Conservation (phyloP, 2,113 vertebrate species). For the Carassius carassius region DNA sequence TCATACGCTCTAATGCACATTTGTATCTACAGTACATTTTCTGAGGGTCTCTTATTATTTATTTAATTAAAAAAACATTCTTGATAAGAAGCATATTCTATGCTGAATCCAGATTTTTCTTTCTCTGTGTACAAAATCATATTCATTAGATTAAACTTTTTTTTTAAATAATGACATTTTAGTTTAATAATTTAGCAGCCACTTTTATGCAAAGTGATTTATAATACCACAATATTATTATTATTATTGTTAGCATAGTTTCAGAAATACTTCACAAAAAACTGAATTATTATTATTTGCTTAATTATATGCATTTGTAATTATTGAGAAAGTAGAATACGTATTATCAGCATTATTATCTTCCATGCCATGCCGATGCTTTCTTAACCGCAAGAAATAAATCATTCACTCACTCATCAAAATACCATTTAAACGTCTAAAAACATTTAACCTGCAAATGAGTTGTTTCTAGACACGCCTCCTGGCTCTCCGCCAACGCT, state of each 20-base stretch:
- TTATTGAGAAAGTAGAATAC: background rate
- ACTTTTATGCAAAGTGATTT: background rate
- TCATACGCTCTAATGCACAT: background rate
- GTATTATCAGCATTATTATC: background rate
- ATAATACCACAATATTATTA: background rate
- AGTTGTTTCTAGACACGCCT: background rate
- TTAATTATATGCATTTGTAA: background rate
- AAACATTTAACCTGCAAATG: slow-evolving; percentile 12
- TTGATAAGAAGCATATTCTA: no score
- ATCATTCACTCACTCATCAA: background rate
- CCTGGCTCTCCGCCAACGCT: background rate
- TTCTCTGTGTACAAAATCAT: background rate
- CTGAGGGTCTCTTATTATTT: background rate
- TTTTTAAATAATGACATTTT: background rate
- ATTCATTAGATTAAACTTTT: background rate
- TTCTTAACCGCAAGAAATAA: background rate
- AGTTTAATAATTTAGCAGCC: background rate
- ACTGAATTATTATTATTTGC: no score
- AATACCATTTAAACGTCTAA: background rate
- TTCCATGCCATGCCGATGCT: background rate
- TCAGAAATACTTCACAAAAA: background rate
- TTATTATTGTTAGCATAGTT: background rate
- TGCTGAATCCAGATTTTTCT: no score
- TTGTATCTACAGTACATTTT: background rate
- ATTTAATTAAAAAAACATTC: background rate